A percentile compares a stretch with the other conserved stretches of the same genome.
Conservation (phyloP, 53 echinoderm and acorn worm genomes). For the Antedon mediterranea region DNA sequence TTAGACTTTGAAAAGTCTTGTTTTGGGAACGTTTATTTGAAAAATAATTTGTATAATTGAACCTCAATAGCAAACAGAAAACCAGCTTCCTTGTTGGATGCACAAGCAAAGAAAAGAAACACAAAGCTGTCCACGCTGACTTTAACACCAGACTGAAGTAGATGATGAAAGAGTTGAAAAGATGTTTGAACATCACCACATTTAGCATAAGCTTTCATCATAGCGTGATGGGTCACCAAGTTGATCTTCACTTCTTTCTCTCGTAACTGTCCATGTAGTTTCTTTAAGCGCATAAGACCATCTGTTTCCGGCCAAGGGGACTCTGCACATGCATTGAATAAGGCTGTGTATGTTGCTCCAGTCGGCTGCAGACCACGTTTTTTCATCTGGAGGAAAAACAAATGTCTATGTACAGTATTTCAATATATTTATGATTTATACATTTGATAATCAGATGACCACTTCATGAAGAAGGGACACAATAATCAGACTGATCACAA, state of each 20-base stretch:
- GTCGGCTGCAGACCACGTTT: conserved; percentile 45
- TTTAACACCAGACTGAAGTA: conserved; percentile 29
- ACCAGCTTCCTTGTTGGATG: conserved; percentile 50
- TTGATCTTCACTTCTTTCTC: conserved; percentile 60
- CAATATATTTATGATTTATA: too few species aligned
- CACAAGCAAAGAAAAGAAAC: conserved; percentile 74
- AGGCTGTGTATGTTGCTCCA: conserved; percentile 65
- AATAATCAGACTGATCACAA: too few species aligned
- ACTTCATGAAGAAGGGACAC: too few species aligned
- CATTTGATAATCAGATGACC: too few species aligned
- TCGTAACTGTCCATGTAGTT: conserved; percentile 57
- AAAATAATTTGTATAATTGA: background rate
- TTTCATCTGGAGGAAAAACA: conserved; percentile 48
- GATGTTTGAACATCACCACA: conserved; percentile 72
- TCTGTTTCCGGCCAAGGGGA: conserved; percentile 80
- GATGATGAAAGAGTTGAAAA: conserved; percentile 63
- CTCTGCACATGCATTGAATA: conserved; percentile 86
- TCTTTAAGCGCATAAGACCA: conserved; percentile 45
- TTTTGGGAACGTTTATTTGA: too few species aligned
- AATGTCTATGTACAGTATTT: too few species aligned
- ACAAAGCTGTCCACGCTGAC: conserved; percentile 41
- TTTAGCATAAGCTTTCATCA: conserved; percentile 96
- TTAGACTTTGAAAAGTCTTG: too few species aligned
- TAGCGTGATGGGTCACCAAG: conserved; percentile 63
- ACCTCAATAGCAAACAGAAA: conserved; percentile 74